phyloP scores from a whole-genome alignment of 2,113 vertebrate species.

The Thryonomys swinderianus region DNA sequence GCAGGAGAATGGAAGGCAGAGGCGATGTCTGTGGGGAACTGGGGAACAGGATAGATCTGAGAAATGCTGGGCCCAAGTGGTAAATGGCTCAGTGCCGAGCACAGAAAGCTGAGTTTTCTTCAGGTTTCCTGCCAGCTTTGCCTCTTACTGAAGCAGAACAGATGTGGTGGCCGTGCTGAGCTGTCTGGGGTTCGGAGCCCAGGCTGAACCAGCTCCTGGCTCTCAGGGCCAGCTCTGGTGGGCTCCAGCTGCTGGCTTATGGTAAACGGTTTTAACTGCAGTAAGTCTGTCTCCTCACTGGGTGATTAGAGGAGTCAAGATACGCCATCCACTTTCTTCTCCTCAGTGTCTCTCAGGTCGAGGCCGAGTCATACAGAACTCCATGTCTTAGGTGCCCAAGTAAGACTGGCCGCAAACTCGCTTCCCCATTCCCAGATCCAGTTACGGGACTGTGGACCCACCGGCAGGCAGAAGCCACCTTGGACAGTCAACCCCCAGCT shows the following conservation, averaged over 20 bases:
- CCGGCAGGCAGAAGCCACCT: not conserved
- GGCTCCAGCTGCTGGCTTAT: slow-evolving; percentile 48
- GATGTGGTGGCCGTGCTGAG: not conserved
- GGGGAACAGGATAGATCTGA: not conserved
- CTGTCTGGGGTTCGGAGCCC: not conserved
- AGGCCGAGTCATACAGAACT: slow-evolving; percentile 1
- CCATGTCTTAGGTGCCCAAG: not conserved
- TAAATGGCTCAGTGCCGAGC: not conserved
- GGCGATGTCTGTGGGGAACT: not conserved
- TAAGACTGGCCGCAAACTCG: not conserved
- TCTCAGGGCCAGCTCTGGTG: not conserved
- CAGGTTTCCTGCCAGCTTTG: not conserved
- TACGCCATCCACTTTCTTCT: slow-evolving; percentile 12
- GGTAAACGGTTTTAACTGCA: slow-evolving; percentile 69
- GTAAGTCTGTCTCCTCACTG: slow-evolving; percentile 71
- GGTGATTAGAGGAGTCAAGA: slow-evolving; percentile 67
- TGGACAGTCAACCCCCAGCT: not conserved
- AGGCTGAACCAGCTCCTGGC: not conserved
- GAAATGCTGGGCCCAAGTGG: not conserved
- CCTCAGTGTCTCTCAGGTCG: slow-evolving; percentile 46
- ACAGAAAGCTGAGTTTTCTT: not conserved
- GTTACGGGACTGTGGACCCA: not conserved
- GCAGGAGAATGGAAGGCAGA: not conserved
- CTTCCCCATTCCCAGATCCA: not conserved
- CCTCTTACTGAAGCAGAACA: not conserved